Evolutionary conservation across 35 echinoderm and acorn worm species (phyloP), one percentile per base, ranked within the genome.

Genomic region (Lytechinus pictus): DNA sequence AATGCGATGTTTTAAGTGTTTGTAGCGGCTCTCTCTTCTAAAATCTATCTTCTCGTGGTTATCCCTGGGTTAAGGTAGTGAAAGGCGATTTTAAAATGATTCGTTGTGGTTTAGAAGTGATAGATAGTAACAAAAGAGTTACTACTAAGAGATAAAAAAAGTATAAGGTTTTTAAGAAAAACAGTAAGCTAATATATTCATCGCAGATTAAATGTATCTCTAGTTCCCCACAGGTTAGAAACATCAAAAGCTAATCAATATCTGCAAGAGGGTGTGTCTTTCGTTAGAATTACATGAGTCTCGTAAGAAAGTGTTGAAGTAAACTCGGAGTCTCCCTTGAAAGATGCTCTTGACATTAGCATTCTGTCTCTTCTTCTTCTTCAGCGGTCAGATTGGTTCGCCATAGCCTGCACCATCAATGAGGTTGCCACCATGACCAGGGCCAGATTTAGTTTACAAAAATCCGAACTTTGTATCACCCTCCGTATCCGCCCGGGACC

Each of bases 311-410:
- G 33, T 44, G 33, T 44, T 44, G 33, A 44, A 44, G 33, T 44
- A 44, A 44, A 24, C 19, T 79, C 21, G 16, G 66, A n/a, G 66
- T 79, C 16, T 79, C 21, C 16, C 19, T 79, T 79, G 33, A 24
- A 79, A 79, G 66, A 79, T n/a, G 66, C 66, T 79, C 66, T 79
- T 79, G 66, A 79, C 66, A 79, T 79, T 79, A 79, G 66, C 66
- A 79, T 79, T 79, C 66, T 16, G 66, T 19, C 19, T 79, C 19
- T 14, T 79, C 66, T 7, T 79, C 66, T 19, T 5, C 66, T 79
- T 16, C 66, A 24, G 66, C n/a, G 66, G 66, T 14, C 66, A 79
- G 66, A 79, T 79, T 14, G 66, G 66, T 79, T 79, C 66, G 66
- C n/a, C 66, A 79, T 79, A 79, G 5, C 16, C 66, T 79, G 66